Percentiles rank a stretch among this genome's conserved stretches.
Evolutionary conservation across 2,888 invertebrate genomes (phyloP).

Genomic region (Mythimna loreyi): DNA sequence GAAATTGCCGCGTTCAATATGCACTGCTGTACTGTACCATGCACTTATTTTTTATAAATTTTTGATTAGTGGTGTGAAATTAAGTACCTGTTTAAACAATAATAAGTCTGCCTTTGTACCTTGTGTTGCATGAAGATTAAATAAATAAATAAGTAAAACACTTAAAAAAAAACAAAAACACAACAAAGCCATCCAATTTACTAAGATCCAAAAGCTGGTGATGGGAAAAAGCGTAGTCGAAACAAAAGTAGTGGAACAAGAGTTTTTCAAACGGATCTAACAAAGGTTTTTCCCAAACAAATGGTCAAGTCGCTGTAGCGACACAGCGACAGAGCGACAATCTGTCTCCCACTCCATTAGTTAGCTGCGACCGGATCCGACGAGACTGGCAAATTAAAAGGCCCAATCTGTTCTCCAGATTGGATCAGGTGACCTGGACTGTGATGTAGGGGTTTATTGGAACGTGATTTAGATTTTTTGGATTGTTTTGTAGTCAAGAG

Average conservation of each 20-base stretch:
- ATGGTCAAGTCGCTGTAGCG: conserved; percentile 45
- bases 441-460: conserved; percentile 45
- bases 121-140: no score
- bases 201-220: background rate
- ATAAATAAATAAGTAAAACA: no score
- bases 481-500: background rate
- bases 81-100: no score
- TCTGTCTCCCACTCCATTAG: conserved; percentile 67
- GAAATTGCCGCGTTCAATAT: no score
- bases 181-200: conserved; percentile 12
- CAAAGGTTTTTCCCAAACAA: conserved; percentile 52
- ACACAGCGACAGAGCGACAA: conserved; percentile 49
- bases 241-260: conserved; percentile 28
- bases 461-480: conserved; percentile 31
- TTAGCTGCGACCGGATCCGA: conserved; percentile 46
- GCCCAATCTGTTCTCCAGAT: conserved; percentile 63
- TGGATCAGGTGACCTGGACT: conserved; percentile 50
- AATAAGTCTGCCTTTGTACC: no score
- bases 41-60: no score
- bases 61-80: no score
- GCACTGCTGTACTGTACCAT: no score
- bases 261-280: conserved; percentile 42
- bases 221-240: conserved; percentile 15
- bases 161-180: background rate
- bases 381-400: conserved; percentile 70